Base-by-base conservation (phyloP, 1,140 invertebrate genomes). In the Tetramorium parvispinum region DNA sequence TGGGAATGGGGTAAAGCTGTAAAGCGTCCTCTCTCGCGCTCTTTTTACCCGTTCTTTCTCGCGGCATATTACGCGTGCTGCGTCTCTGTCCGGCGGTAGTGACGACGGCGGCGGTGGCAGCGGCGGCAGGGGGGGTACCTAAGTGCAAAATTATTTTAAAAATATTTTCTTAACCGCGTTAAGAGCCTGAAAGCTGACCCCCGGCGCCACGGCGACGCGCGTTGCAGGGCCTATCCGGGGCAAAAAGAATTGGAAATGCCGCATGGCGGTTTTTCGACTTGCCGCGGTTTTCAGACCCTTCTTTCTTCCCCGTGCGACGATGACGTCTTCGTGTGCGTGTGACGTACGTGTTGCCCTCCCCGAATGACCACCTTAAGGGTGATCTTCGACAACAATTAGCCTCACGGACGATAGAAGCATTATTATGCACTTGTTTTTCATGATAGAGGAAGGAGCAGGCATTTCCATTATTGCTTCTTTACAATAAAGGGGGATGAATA, bases 71-170 rank as follows among this genome's bases (percentile, higher is more conserved):
- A 68, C n/a, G n/a, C 11, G 53, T 66, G 53, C 21, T 75, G n/a
- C 63, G 40, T 57, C 76, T 73, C 71, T 79, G 43, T 85, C 68
- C 85, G 76, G 68, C 40, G 49, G 7, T 13, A 24, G 3, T 3
- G 32, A 7, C 85, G 76, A 53, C 40, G 49, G 10, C n/a, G 40
- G 10, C n/a, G 40, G 11, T 24, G 65, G 6, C 49, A 18, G 65
- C 63, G 53, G 13, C 40, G 40, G 40, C 24, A 27, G 24, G 79
- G 79, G 79, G 65, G 18, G n/a, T 81, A 92, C 91, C 86, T 94
- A 93, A 94, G 93, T 94, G 93, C 90, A 93, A 94, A 94, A 94
- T 95, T 94, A 94, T 94, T 95, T 95, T 94, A 90, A 94, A 95
- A 95, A 95, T 94, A 94, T 95, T 95, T 94, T 93, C 93, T 93